These are phyloP conservation scores for Phalanger gymnotis DNA, from an alignment of 2,797 vertebrate species.

Conservation along the genomic window DNA sequence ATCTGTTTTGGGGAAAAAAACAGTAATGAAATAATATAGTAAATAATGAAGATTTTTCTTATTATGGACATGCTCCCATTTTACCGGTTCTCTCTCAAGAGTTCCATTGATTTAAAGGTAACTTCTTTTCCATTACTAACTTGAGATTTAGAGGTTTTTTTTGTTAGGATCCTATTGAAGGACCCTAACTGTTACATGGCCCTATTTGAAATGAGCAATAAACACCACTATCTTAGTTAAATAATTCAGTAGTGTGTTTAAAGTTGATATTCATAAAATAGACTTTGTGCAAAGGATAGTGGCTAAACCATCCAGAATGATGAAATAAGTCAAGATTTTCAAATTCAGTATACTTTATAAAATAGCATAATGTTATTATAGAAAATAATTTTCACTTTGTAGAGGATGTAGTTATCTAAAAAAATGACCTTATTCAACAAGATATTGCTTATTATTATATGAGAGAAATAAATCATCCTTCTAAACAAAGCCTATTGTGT, in stretches of 20 bases:
- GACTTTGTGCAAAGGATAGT: background rate
- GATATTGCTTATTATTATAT: background rate
- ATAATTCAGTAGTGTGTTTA: background rate
- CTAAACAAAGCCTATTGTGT: background rate
- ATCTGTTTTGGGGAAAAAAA: background rate
- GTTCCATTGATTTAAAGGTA: background rate
- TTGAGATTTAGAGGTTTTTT: background rate
- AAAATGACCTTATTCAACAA: background rate
- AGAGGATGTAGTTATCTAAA: conserved; percentile 10
- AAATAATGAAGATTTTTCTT: background rate
- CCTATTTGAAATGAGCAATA: background rate
- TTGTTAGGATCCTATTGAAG: background rate
- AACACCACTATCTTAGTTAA: background rate
- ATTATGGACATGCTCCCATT: background rate
- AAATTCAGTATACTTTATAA: conserved; percentile 22
- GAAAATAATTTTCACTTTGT: conserved; percentile 5
- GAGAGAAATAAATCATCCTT: background rate
- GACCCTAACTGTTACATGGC: too few relatives aligned
- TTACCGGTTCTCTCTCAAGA: background rate
- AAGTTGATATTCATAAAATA: background rate
- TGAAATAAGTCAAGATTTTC: background rate
- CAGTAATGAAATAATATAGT: background rate
- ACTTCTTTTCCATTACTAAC: background rate
- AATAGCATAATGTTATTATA: background rate
- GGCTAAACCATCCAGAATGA: background rate